Base-by-base conservation (phyloP, 2,113 vertebrate genomes). In the Paradoxurus hermaphroditus region DNA sequence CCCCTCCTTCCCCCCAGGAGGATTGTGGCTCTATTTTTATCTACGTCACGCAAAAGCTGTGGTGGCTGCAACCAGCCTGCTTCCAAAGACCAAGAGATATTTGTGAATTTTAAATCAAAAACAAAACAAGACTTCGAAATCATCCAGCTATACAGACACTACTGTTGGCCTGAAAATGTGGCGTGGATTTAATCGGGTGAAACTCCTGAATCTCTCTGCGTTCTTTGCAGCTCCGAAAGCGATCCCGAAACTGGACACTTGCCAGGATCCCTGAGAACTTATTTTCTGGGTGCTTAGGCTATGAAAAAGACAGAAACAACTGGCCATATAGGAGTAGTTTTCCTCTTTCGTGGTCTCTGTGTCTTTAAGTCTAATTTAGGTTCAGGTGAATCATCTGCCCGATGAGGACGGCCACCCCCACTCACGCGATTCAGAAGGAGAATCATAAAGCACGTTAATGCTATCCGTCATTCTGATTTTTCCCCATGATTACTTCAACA, bases 81-180 rank as follows among this genome's bases (percentile, higher is more conserved):
- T 67, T 65, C 34, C 11, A 91, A 51, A 21, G 18, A 73, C 18
- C 72, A n/a, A 83, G 73, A 8, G 49, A 2, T 44, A 59, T 63
- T 34, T 65, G 41, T 84, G 39, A 95, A 87, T 82, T 73, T 0
- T 31, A 34, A 72, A 36, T 82, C 81, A 4, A 51, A 68, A 85
- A 79, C 39, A 85, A 90, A 95, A 56, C 18, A 56, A 89, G 27
- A 82, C 59, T 89, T 91, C n/a, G 41, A 44, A 94, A 94, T 39
- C n/a, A 88, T 56, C 12, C 31, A n/a, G 27, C 44, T 86, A 21
- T 79, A 41, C 94, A 91, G 62, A 91, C 19, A 67, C 25, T 49
- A 8, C 1, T 72, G 3, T 73, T 87, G 31, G 46, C 41, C 88
- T 36, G 29, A 94, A 62, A 90, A 63, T 67, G 90, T 31, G 16